Percentiles rank a stretch among this genome's conserved stretches.
Conservation (phyloP, 2,797 vertebrate genomes). For the Denticeps clupeoides region DNA sequence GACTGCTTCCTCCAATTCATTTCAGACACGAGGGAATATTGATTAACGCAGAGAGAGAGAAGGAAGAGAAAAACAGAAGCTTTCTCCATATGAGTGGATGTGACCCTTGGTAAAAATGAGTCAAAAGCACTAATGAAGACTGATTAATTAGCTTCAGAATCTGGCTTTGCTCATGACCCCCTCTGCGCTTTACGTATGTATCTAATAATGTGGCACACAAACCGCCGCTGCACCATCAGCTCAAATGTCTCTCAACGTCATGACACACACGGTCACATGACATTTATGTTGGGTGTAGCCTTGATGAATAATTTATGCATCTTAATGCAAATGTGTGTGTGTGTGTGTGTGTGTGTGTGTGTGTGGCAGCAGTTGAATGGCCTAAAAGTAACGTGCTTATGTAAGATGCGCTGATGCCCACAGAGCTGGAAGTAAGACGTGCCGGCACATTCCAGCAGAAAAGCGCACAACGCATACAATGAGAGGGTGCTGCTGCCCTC, state of each 20-base stretch:
- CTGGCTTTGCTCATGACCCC: too few relatives aligned
- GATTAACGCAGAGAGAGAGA: conserved; percentile 27
- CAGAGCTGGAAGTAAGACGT: conserved; percentile 25
- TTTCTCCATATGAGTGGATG: too few relatives aligned
- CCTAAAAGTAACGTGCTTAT: conserved; percentile 25
- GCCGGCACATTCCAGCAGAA: conserved; percentile 16
- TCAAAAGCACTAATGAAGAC: conserved; percentile 12
- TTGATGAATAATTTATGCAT: conserved; percentile 2
- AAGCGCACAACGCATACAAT: conserved; percentile 5
- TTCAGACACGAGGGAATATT: conserved; percentile 38
- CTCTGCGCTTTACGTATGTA: too few relatives aligned
- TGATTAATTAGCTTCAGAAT: too few relatives aligned
- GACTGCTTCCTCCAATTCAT: conserved; percentile 37
- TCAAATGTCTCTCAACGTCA: too few relatives aligned
- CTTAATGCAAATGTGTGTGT: conserved; percentile 4
- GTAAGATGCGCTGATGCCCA: conserved; percentile 21
- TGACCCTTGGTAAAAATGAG: conserved; percentile 12
- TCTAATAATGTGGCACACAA: too few relatives aligned
- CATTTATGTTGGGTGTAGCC: background rate
- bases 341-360: background rate
- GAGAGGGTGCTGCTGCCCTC: conserved; percentile 33
- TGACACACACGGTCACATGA: too few relatives aligned
- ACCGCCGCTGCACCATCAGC: too few relatives aligned
- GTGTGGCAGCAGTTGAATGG: conserved; percentile 15
- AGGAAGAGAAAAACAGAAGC: conserved; percentile 4